These are phyloP conservation scores for Microctenopoma steveboyesi DNA, from an alignment of 2,797 vertebrate genomes.

Conservation along the genomic window DNA sequence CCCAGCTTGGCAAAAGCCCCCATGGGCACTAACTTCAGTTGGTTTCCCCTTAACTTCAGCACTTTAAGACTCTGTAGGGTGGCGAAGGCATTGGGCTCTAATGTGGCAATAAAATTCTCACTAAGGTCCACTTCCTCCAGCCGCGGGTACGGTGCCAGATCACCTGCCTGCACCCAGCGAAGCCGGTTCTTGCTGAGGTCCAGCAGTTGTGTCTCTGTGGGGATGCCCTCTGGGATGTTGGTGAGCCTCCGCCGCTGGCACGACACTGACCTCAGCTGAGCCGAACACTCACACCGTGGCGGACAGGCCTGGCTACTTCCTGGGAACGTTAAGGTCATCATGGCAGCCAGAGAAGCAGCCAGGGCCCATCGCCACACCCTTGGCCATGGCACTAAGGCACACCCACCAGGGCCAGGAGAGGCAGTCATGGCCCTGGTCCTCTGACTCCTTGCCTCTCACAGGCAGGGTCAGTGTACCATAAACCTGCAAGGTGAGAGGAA, in stretches of 20 bases:
- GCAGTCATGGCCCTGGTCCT: slow-evolving; percentile 81
- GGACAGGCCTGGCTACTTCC: slow-evolving; percentile 87
- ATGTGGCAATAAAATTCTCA: slow-evolving; percentile 92
- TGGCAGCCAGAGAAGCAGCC: slow-evolving; percentile 73
- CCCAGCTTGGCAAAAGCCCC: slow-evolving; percentile 92
- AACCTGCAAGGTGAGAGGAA: slow-evolving; percentile 76
- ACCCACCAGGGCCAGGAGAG: slow-evolving; percentile 84
- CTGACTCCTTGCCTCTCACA: slow-evolving; percentile 79
- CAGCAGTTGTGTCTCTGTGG: slow-evolving; percentile 91
- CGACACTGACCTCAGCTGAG: slow-evolving; percentile 88
- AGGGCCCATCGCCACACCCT: slow-evolving; percentile 78
- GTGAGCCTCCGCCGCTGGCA: slow-evolving; percentile 92
- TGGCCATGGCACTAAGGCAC: slow-evolving; percentile 81
- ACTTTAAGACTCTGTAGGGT: slow-evolving; percentile 89
- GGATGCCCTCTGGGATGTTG: slow-evolving; percentile 94
- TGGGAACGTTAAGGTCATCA: slow-evolving; percentile 81
- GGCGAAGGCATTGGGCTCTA: slow-evolving; percentile 95
- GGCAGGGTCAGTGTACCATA: slow-evolving; percentile 83
- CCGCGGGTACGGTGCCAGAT: slow-evolving; percentile 89
- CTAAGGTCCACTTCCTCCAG: slow-evolving; percentile 97
- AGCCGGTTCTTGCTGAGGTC: slow-evolving; percentile 96
- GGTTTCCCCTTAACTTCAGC: slow-evolving; percentile 91
- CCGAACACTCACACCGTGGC: slow-evolving; percentile 91
- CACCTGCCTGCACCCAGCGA: slow-evolving; percentile 91
- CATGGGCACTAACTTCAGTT: slow-evolving; percentile 93